phyloP scores from a whole-genome alignment of 2,797 vertebrate species.

The Antrozous pallidus region DNA sequence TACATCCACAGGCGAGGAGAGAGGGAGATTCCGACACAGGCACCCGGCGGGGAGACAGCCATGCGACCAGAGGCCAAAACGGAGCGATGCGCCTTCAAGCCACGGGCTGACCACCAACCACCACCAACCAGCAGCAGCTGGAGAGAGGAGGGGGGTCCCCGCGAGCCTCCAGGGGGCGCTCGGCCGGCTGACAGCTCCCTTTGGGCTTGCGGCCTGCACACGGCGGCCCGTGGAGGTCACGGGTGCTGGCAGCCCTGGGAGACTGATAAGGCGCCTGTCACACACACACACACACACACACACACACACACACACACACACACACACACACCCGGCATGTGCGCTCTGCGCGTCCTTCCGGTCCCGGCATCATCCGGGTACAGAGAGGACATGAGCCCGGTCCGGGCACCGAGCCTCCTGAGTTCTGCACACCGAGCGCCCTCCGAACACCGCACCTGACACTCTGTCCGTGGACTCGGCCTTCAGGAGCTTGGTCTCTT shows the following conservation, averaged over 20 bases:
- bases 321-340: no score
- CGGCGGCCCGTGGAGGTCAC: background rate
- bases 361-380: background rate
- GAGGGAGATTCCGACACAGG: rapidly evolving
- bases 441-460: background rate
- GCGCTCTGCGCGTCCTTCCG: rapidly evolving
- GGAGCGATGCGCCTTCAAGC: rapidly evolving
- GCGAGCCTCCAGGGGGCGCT: background rate
- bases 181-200: background rate
- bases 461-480: rapidly evolving
- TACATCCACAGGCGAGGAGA: no score
- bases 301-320: no score
- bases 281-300: no score
- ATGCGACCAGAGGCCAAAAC: rapidly evolving
- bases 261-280: background rate
- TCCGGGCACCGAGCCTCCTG: background rate
- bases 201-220: background rate
- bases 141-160: background rate
- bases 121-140: background rate
- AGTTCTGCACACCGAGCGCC: rapidly evolving
- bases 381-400: no score
- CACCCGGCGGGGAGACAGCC: no score
- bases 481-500: background rate
- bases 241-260: rapidly evolving
- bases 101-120: no score